phyloP scores from a whole-genome alignment of 2,113 vertebrate species.

The Serinus canaria region DNA sequence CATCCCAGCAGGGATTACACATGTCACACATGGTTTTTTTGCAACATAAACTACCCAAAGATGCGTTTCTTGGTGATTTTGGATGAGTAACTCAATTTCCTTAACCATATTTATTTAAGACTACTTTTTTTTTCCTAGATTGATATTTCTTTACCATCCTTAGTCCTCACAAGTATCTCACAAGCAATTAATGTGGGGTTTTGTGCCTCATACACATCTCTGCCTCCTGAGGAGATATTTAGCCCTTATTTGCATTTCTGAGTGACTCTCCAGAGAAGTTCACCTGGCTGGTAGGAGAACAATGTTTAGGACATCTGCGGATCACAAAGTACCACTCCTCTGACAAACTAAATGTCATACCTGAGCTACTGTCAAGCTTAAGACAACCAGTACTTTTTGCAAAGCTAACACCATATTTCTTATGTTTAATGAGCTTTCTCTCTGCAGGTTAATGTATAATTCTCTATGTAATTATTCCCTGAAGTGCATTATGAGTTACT shows the following conservation, averaged over 20 bases:
- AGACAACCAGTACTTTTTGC: not conserved
- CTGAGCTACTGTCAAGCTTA: not conserved
- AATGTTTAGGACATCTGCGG: not conserved
- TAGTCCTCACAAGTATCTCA: not conserved
- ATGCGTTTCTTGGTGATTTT: not conserved
- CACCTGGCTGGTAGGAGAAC: not conserved
- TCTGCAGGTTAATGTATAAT: not conserved
- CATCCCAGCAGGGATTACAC: not conserved
- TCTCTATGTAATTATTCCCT: not conserved
- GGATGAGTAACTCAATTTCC: not conserved
- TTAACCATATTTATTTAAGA: slow-evolving; percentile 11
- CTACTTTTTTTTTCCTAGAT: not conserved
- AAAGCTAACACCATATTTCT: not conserved
- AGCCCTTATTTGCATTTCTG: not conserved
- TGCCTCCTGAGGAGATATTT: not conserved
- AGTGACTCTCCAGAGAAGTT: not conserved
- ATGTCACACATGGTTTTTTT: not conserved
- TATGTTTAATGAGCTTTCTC: not conserved
- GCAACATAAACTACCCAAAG: not conserved
- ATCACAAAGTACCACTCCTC: not conserved
- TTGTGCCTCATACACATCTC: not conserved
- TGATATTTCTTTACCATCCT: not conserved
- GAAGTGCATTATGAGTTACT: slow-evolving; percentile 38
- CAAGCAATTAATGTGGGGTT: not conserved
- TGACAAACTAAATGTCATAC: not conserved